A percentile compares a stretch with the other conserved stretches of the same genome.
Conservation (phyloP, 2,888 invertebrate genomes). For the Cephus runcator region DNA sequence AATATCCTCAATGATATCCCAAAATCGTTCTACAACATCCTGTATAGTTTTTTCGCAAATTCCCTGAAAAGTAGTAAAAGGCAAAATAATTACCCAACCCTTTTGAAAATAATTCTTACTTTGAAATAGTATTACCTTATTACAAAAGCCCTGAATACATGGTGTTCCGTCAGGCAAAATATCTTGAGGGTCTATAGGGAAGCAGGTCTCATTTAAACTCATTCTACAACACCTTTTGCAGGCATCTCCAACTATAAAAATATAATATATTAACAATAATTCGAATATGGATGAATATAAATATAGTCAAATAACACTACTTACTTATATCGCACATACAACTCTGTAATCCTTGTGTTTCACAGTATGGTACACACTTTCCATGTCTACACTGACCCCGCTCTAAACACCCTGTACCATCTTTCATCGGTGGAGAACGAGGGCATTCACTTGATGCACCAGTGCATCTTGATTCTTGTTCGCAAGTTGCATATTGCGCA, state of each 20-base stretch:
- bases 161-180: constrained; percentile 93
- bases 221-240: constrained; percentile 95
- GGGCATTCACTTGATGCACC: constrained; percentile 85
- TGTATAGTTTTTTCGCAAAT: constrained; percentile 94
- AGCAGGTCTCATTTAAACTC: constrained; percentile 91
- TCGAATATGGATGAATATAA: not conserved
- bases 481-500: constrained; percentile 91
- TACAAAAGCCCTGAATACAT: constrained; percentile 96
- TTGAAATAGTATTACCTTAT: constrained; percentile 73
- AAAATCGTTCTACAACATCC: constrained; percentile 95
- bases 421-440: constrained; percentile 86
- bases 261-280: constrained; percentile 7
- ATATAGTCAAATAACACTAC: constrained; percentile 39
- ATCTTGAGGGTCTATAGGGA: constrained; percentile 88
- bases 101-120: not conserved
- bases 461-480: constrained; percentile 90
- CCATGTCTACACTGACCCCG: constrained; percentile 90
- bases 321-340: constrained; percentile 96
- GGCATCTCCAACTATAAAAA: constrained; percentile 83
- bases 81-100: not conserved
- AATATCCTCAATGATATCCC: constrained; percentile 97
- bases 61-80: constrained; percentile 72
- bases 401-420: constrained; percentile 90
- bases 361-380: constrained; percentile 95
- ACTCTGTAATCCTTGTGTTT: constrained; percentile 90